Evolutionary conservation across 2,113 vertebrate genomes (phyloP), one percentile per base, ranked within the genome.

Genomic region (Pampusana beccarii): DNA sequence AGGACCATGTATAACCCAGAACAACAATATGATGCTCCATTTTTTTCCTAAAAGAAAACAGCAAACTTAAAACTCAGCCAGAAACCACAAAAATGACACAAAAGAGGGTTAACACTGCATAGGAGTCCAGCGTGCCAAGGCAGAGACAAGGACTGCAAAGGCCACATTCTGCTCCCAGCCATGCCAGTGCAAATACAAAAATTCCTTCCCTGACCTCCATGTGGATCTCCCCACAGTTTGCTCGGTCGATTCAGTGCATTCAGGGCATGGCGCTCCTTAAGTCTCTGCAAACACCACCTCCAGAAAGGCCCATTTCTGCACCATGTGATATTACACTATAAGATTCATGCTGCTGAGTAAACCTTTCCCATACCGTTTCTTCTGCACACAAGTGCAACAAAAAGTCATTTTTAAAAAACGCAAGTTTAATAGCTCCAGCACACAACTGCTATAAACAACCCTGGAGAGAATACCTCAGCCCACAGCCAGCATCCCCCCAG

Each of bases 31-130:
- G 14, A 75, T 79, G 57, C 85, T 79, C 77, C 61, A n/a, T 84
- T 89, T 96, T 46, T 73, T 84, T 42, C 60, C 33, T 26, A 15
- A 88, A 88, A 80, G 60, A 73, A 90, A 92, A 84, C 84, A 90
- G 92, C 48, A 94, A 95, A 94, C 46, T 92, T 94, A 96, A 67
- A 82, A 82, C 87, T 95, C 66, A 51, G 86, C 86, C 74, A 86
- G n/a, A 95, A 91, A 57, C 91, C 91, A 93, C 92, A 95, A 90
- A 95, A 96, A 96, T 86, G 3, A 74, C 77, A 93, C 44, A 74
- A 64, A 96, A 90, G 93, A 65, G 57, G 62, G 81, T 93, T 94
- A 93, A 97, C 80, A 86, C 60, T 60, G 83, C 95, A 88, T 20
- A 92, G 56, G 62, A 88, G 83, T 73, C 62, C 78, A 84, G 66